Evolutionary conservation across 2,888 invertebrate species (phyloP), one percentile per base, ranked within the genome.

Genomic region (Empis livida): DNA sequence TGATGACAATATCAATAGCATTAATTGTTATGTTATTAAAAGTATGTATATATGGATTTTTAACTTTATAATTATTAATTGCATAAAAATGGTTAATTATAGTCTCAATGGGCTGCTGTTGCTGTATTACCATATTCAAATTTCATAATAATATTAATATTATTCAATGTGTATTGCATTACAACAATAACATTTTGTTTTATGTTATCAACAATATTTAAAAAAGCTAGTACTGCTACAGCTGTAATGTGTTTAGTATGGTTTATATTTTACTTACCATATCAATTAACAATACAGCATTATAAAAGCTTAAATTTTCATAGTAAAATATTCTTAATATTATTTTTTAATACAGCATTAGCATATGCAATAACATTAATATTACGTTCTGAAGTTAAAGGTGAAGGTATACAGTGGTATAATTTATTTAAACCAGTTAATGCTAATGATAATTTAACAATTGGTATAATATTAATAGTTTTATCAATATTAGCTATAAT

Each of bases 271-370:
- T 85, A 80, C 59, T 67, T 82, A 10, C 90, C 90, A 1, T 86
- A 80, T 54, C 71, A 79, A 46, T 75, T 88, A 57, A 67, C 85
- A 48, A 69, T 77, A 46, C 73, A 77, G 53, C 77, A 79, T 15
- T 88, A 88, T 58, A 77, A 79, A 53, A 72, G 73, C 17, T 67
- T 87, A 51, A 71, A 74, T 0, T 58, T 79, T 39, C 60, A 63
- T 0, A 65, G 74, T 2, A 89, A 89, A 63, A 59, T 83, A 1
- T 49, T 73, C 5, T 73, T 79, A 27, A 80, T 84, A 57, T 63
- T 90, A 9, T 71, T 82, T 46, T 78, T 81, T 15, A 91, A 91
- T 62, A 78, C 84, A 1, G 90, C 83, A 5, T 84, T 92, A 83
- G 78, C 83, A 0, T 82, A 39, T 17, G 16, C 4, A 16, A 17